A percentile compares a stretch with the other conserved stretches of the same genome.
Conservation (phyloP, 2,797 vertebrate genomes). For the Rhyacichthys aspro region DNA sequence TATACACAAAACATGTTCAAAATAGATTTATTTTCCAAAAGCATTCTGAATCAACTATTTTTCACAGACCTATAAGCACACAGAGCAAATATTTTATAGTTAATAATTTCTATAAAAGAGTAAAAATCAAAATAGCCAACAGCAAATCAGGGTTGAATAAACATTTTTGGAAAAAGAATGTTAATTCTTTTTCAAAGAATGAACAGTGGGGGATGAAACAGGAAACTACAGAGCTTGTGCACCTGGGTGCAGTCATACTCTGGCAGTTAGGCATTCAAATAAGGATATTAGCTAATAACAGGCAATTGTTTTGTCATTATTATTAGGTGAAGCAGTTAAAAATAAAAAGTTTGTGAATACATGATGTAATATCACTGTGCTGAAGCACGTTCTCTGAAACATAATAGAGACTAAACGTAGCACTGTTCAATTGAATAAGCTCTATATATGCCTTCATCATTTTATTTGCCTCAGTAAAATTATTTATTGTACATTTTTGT, state of each 20-base stretch:
- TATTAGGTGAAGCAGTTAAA: not conserved
- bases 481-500: not conserved
- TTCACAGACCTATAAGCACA: not conserved
- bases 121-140: too few species aligned
- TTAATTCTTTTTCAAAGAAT: too few species aligned
- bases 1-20: slow-evolving; percentile 27
- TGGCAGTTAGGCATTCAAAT: too few species aligned
- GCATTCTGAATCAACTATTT: too few species aligned
- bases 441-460: not conserved
- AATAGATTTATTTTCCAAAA: slow-evolving; percentile 47
- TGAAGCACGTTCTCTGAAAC: not conserved
- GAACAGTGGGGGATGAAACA: not conserved
- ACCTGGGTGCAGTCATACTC: too few species aligned
- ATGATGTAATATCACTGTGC: not conserved
- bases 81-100: not conserved
- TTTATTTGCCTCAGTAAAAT: not conserved
- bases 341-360: not conserved
- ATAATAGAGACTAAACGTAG: too few species aligned
- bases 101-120: too few species aligned
- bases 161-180: too few species aligned
- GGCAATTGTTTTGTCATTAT: too few species aligned
- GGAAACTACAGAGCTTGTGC: not conserved
- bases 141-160: too few species aligned
- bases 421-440: too few species aligned
- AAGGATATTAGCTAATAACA: too few species aligned